Conservation (phyloP, 2,797 vertebrate species). For the Melopsittacus undulatus region DNA sequence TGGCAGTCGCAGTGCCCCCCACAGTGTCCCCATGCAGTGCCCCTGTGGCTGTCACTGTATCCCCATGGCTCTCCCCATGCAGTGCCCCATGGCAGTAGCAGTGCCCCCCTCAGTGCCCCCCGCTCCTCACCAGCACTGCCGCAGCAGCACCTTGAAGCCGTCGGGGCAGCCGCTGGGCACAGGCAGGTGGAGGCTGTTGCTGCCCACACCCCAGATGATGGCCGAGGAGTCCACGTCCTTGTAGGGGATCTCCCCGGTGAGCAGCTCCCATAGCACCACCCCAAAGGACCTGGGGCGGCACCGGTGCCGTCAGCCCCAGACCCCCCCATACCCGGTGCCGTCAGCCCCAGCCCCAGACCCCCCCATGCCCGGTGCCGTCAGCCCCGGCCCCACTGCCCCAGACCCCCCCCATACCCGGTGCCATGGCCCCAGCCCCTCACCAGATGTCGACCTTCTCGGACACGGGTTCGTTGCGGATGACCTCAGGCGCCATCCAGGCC, state of each 20-base stretch:
- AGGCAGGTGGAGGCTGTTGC: constrained; percentile 96
- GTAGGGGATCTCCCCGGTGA: constrained; percentile 96
- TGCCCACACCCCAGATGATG: constrained; percentile 98
- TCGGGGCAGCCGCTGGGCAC: constrained; percentile 94
- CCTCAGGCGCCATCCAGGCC: constrained; percentile 98
- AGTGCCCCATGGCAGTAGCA: neutral
- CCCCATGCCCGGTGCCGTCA: neutral
- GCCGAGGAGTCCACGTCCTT: constrained; percentile 97
- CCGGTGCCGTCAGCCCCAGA: neutral
- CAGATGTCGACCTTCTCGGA: constrained; percentile 99
- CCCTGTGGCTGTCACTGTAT: neutral
- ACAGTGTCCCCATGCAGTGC: neutral
- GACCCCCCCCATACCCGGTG: neutral
- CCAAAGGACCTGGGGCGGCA: constrained; percentile 88
- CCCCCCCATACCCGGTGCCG: neutral
- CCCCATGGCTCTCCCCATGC: neutral
- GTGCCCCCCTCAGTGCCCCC: neutral
- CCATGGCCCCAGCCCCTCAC: constrained; percentile 74
- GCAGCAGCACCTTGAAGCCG: constrained; percentile 94
- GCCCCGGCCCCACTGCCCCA: neutral
- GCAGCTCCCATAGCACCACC: constrained; percentile 95
- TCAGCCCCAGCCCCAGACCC: constrained; percentile 44
- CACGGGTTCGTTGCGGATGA: constrained; percentile 95
- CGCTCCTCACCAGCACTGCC: constrained; percentile 90
- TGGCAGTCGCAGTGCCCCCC: too few relatives aligned